Evolutionary conservation across 1,140 invertebrate genomes (phyloP), one percentile per base, ranked within the genome.

Genomic region (Cyrtorhinus lividipennis): DNA sequence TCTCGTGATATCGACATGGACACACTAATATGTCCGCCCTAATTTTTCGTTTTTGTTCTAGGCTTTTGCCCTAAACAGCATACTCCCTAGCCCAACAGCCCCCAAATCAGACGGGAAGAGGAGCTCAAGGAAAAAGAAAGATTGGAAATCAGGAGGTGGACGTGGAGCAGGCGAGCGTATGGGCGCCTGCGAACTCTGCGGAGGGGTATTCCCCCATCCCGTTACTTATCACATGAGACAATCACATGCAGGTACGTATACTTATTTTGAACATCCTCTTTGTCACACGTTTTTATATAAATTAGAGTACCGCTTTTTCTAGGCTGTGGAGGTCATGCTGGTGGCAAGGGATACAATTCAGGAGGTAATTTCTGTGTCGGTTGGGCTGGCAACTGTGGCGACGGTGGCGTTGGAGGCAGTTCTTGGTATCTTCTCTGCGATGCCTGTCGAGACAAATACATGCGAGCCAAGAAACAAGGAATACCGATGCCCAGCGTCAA

Each of bases 351-450:
- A 1, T 94, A 93, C 73, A 92, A 92, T 71, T 87, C 83, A 63
- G 82, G 82, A 38, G 90, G 90, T 10, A 87, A 83, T 69, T 92
- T 87, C 72, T 90, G 87, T 72, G 82, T 84, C 13, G 90, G 87
- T 22, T 68, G 67, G 67, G 85, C 87, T 0, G 90, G 89, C 15
- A 88, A 87, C 67, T 94, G 91, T 73, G 91, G 90, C 0, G 88
- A 91, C 69, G 88, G 88, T 1, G 90, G 90, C 13, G 79, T 86
- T 10, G 87, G 86, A 24, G 87, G 84, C 26, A 87, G 84, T 65
- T 83, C 87, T 30, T 96, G 91, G 91, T 97, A 96, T 73, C 78
- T 95, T 0, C 83, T 93, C 65, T 97, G 93, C 74, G 89, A 93
- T 68, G 78, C 78, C 23, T 96, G 93, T 71, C 81, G 92, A 2